These are phyloP conservation scores for Macrophya alboannulata DNA, from an alignment of 2,888 invertebrate genomes.

Conservation along the genomic window DNA sequence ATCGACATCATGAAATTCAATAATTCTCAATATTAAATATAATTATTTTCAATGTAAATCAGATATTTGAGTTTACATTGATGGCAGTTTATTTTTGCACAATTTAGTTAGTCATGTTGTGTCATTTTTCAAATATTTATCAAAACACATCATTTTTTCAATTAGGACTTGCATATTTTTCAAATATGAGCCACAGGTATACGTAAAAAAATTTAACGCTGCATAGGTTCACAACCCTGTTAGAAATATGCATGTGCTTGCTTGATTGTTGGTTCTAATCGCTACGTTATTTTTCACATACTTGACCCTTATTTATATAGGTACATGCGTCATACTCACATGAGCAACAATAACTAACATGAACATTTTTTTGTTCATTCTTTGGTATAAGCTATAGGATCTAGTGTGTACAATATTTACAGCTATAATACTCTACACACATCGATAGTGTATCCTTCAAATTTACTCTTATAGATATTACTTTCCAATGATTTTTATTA, in stretches of 20 bases:
- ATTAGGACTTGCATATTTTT: background rate
- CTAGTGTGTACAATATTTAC: conserved; percentile 24
- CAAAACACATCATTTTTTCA: background rate
- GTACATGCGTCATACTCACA: conserved; percentile 32
- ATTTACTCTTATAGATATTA: conserved; percentile 30
- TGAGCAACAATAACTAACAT: conserved; percentile 33
- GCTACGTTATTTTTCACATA: conserved; percentile 13
- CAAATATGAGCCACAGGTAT: background rate
- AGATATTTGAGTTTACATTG: background rate
- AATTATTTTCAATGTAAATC: background rate
- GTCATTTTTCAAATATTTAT: background rate
- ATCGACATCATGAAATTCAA: background rate
- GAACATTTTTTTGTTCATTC: background rate
- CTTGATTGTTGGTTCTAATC: conserved; percentile 17
- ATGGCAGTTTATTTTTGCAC: background rate
- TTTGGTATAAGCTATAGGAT: conserved; percentile 9
- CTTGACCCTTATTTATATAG: background rate
- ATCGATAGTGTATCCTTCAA: conserved; percentile 29
- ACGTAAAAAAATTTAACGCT: background rate
- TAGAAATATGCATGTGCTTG: conserved; percentile 28
- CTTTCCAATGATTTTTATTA: conserved; percentile 42
- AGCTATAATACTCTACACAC: conserved; percentile 29
- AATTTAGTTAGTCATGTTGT: background rate
- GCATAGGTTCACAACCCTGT: background rate
- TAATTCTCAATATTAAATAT: background rate